A percentile compares a stretch with the other conserved stretches of the same genome.
These are phyloP conservation scores for Triops cancriformis DNA, from an alignment of 1,140 invertebrate genomes.

Conservation along the genomic window DNA sequence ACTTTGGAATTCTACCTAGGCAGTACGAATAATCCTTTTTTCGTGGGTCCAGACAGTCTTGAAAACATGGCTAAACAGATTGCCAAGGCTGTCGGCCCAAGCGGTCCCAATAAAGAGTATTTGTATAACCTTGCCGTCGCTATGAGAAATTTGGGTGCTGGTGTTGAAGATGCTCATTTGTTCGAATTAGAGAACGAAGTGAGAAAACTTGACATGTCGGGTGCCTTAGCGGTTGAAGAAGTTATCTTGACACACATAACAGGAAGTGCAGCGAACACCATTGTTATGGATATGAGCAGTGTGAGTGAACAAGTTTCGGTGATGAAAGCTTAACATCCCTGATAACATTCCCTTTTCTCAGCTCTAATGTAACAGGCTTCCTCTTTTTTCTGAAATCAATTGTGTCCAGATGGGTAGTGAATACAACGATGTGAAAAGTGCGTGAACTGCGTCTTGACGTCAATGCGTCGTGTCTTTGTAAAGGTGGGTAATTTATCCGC, in stretches of 20 bases:
- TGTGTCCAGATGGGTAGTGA: neutral
- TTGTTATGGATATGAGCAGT: constrained; percentile 16
- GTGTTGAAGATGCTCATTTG: constrained; percentile 49
- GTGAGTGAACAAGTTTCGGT: neutral
- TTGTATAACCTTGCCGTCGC: constrained; percentile 70
- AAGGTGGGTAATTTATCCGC: neutral
- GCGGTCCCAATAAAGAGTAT: constrained; percentile 82
- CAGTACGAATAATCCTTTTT: constrained; percentile 61
- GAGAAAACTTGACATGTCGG: constrained; percentile 26
- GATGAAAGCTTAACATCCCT: constrained; percentile 1
- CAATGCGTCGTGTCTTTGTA: neutral
- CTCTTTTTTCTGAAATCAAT: neutral
- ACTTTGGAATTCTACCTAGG: constrained; percentile 75
- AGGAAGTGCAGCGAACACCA: neutral
- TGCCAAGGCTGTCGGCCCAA: constrained; percentile 59
- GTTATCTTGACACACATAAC: neutral
- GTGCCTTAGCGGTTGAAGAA: constrained; percentile 3
- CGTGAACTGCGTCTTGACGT: neutral
- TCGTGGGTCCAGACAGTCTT: constrained; percentile 61
- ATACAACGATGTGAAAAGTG: neutral
- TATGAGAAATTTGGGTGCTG: constrained; percentile 58
- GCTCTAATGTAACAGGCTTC: neutral
- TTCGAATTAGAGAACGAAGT: constrained; percentile 60
- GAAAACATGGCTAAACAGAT: constrained; percentile 72
- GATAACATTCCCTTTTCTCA: neutral